Evolutionary conservation across 2,113 vertebrate genomes (phyloP).

Genomic region (Plestiodon gilberti): DNA sequence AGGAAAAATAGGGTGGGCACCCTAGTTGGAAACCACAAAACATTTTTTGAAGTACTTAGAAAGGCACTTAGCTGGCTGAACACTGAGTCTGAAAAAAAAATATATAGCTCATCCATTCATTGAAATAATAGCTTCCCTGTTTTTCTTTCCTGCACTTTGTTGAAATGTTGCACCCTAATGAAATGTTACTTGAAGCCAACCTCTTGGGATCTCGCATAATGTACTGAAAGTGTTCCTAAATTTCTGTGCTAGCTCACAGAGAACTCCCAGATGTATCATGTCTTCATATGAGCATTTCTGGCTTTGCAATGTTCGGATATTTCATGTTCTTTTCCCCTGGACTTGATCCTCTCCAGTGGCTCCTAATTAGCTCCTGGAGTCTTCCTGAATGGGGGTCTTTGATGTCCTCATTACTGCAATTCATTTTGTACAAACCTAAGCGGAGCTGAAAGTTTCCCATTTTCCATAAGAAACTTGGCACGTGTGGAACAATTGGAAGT

Average conservation of each 20-base stretch:
- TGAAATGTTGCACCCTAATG: slow-evolving; percentile 3
- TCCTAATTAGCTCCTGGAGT: slow-evolving; percentile 52
- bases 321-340: slow-evolving; percentile 38
- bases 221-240: slow-evolving; percentile 11
- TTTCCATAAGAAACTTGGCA: slow-evolving; percentile 46
- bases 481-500: slow-evolving; percentile 57
- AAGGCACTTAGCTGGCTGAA: not conserved
- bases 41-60: not conserved
- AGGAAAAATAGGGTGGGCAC: not conserved
- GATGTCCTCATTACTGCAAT: slow-evolving; percentile 53
- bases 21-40: not conserved
- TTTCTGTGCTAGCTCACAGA: slow-evolving; percentile 39
- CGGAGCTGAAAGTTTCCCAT: slow-evolving; percentile 56
- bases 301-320: slow-evolving; percentile 57
- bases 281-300: slow-evolving; percentile 17
- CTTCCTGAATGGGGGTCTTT: slow-evolving; percentile 50
- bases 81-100: not conserved
- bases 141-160: not conserved
- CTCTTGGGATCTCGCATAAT: slow-evolving; percentile 9
- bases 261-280: slow-evolving; percentile 31
- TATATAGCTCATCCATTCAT: not conserved
- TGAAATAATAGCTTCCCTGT: not conserved
- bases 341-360: slow-evolving; percentile 40
- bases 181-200: slow-evolving; percentile 26
- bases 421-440: slow-evolving; percentile 46